Base-by-base conservation (phyloP, 2,797 vertebrate species). In the Calcarius lapponicus region DNA sequence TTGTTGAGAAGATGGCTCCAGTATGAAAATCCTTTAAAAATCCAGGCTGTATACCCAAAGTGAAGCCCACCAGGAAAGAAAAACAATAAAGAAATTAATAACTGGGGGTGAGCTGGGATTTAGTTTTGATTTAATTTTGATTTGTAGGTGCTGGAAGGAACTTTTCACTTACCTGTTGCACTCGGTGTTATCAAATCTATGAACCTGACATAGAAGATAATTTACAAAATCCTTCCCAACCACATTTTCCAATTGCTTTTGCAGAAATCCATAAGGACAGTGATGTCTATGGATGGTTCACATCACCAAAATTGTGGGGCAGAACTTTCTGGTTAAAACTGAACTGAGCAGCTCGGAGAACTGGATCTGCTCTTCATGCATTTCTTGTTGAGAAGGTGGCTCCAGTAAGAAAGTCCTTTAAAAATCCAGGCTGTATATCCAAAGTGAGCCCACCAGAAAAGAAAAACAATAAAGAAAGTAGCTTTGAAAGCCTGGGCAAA, bases 391-490 rank as follows among this genome's bases (percentile, higher is more conserved):
- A 65, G 91, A 93, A 86, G 75, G 70, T 74, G 85, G 65, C 83
- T 62, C 72, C 85, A 66, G 72, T 40, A 10, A 56, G 94, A 89
- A 88, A 96, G 82, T 24, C 79, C 81, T 91, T 93, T 72, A 48
- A 60, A 96, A 95, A 91, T 21, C 78, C 86, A 92, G 91, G 89
- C 87, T 82, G 80, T 64, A 15, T 57, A 93, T 97, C 96, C 60
- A 13, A 96, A 81, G 71, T 40, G 21, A 80, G 97, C 92, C 97
- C 97, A 97, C 97, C 96, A 93, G 76, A 97, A 98, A 96, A 90
- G 93, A 95, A 97, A 96, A 97, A 97, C 56, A 97, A 97, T 87
- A 93, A 97, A 96, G 95, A 96, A 97, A 95, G 93, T 88, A 81
- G 95, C 94, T 95, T 79, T 95, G 92, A 97, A 97, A 96, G 97